Percentiles rank a stretch among this genome's conserved stretches.
Conservation (phyloP, 2,797 vertebrate genomes). For the Danio choprae region DNA sequence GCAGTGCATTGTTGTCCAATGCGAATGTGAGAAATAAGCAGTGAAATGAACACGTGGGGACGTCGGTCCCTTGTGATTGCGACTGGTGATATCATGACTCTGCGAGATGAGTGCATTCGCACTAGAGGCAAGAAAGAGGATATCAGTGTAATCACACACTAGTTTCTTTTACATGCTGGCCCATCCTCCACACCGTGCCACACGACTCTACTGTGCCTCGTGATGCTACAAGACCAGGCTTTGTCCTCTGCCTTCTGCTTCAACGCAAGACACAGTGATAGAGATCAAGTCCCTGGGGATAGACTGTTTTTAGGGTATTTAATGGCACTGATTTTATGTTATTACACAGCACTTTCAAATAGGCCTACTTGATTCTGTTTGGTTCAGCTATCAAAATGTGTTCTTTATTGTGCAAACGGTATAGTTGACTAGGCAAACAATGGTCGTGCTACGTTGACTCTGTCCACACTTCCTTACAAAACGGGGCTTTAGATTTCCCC, state of each 20-base stretch:
- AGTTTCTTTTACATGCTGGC: constrained; percentile 45
- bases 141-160: constrained; percentile 46
- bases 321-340: not conserved
- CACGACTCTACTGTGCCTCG: constrained; percentile 1
- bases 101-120: constrained; percentile 12
- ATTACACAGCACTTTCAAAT: not conserved
- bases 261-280: constrained; percentile 1
- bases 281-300: not conserved
- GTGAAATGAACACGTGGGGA: not conserved
- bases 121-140: constrained; percentile 19
- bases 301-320: not conserved
- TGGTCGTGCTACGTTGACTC: not conserved
- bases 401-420: not conserved
- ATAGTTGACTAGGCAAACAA: not conserved
- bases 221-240: constrained; percentile 42
- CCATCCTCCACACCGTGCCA: constrained; percentile 7
- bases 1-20: constrained; percentile 2
- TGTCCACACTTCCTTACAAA: not conserved
- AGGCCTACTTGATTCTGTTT: not conserved
- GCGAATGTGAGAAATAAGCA: constrained; percentile 24
- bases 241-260: constrained; percentile 39
- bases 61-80: constrained; percentile 23
- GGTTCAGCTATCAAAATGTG: not conserved
- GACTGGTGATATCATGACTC: constrained; percentile 24
- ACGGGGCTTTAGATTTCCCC: not conserved